phyloP scores from a whole-genome alignment of 2,797 vertebrate species.

The Muraenolepis orangiensis region DNA sequence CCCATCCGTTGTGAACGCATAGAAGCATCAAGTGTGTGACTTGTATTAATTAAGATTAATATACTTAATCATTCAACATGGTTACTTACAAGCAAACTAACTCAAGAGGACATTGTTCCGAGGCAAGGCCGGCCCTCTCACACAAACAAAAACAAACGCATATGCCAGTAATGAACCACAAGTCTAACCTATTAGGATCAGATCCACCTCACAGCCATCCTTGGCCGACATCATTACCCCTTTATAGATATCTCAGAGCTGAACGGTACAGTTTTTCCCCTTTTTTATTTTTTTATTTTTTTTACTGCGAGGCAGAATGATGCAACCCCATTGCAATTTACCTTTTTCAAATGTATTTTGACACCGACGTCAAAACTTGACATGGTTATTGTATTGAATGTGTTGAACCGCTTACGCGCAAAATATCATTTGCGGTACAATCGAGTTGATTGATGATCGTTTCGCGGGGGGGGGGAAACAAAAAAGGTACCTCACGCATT shows the following conservation, averaged over 20 bases:
- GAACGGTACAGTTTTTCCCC: too few species aligned
- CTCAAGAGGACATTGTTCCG: too few species aligned
- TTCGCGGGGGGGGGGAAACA: background rate
- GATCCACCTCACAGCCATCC: background rate
- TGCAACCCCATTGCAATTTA: background rate
- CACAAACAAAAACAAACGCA: background rate
- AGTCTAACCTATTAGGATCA: background rate
- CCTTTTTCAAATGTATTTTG: background rate
- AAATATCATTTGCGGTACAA: background rate
- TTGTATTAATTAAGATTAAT: background rate
- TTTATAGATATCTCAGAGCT: background rate
- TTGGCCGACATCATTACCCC: background rate
- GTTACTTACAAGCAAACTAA: background rate
- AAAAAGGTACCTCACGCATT: background rate
- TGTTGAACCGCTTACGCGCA: background rate
- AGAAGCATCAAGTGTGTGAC: background rate
- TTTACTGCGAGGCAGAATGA: background rate
- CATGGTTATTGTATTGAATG: background rate
- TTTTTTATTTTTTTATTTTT: too few species aligned
- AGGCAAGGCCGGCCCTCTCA: too few species aligned
- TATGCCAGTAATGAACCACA: background rate
- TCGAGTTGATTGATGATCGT: background rate
- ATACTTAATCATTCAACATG: too few species aligned
- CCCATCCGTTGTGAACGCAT: too few species aligned
- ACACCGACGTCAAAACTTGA: background rate